Evolutionary conservation across 2,888 invertebrate genomes (phyloP).

Genomic region (Spialia ferax): DNA sequence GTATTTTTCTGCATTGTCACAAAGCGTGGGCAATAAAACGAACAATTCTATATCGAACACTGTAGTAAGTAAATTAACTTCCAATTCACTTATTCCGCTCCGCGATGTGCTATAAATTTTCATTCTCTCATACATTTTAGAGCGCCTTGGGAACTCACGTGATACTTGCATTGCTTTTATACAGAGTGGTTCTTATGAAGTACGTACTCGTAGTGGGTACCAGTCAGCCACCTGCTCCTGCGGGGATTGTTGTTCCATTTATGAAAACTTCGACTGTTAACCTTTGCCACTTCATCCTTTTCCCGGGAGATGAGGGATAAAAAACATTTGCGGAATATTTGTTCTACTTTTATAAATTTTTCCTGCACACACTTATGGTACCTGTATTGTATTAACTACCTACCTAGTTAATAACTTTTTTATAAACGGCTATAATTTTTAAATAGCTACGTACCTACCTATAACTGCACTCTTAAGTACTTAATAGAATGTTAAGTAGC

Average conservation of each 20-base stretch:
- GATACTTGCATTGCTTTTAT: conserved; percentile 32
- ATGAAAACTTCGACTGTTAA: conserved; percentile 32
- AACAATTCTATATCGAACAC: not conserved
- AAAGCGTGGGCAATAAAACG: not conserved
- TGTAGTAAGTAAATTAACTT: conserved; percentile 20
- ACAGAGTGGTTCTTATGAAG: conserved; percentile 25
- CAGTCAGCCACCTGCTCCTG: conserved; percentile 21
- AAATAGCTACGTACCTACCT: too few species aligned
- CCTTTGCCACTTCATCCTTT: conserved; percentile 6
- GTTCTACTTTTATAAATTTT: not conserved
- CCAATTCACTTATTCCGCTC: conserved; percentile 27
- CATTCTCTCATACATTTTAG: conserved; percentile 36
- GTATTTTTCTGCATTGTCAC: not conserved
- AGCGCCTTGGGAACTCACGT: conserved; percentile 16
- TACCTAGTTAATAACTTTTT: too few species aligned
- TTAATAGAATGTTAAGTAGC: too few species aligned
- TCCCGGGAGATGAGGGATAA: not conserved
- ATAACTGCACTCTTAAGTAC: too few species aligned
- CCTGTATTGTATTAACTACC: too few species aligned
- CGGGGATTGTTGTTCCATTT: conserved; percentile 30
- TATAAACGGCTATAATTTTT: too few species aligned
- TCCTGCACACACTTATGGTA: too few species aligned
- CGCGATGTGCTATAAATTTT: conserved; percentile 26
- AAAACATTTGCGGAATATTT: conserved; percentile 7
- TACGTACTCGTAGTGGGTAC: not conserved